Evolutionary conservation across 2,797 vertebrate genomes (phyloP).

Genomic region (Syndactyla subalaris): DNA sequence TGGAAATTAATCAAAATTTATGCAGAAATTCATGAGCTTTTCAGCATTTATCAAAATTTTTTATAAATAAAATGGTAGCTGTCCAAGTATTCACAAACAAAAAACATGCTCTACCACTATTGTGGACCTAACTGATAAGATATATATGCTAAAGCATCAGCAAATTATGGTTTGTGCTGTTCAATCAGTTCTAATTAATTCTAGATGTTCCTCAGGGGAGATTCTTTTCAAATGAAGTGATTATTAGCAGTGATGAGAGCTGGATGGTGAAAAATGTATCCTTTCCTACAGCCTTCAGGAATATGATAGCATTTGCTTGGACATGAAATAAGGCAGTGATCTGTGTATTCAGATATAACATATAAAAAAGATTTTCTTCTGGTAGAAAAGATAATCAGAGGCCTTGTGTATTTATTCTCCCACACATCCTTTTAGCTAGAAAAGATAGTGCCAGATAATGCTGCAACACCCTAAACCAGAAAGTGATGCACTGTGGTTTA

Average conservation of each 20-base stretch:
- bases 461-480: background rate
- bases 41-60: slow-evolving; percentile 15
- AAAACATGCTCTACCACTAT: background rate
- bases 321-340: background rate
- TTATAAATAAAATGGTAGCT: slow-evolving; percentile 4
- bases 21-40: background rate
- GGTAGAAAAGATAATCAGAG: background rate
- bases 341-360: background rate
- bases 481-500: background rate
- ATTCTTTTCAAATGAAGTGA: background rate
- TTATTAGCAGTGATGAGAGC: slow-evolving; percentile 14
- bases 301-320: background rate
- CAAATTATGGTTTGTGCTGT: background rate
- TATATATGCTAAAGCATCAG: slow-evolving; percentile 6
- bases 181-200: slow-evolving; percentile 54
- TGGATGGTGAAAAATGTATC: background rate
- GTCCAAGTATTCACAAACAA: slow-evolving; percentile 40
- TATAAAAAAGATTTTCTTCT: background rate
- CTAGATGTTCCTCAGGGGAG: slow-evolving; percentile 32
- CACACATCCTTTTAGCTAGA: background rate
- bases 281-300: background rate
- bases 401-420: background rate
- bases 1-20: slow-evolving; percentile 35
- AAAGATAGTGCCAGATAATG: background rate
- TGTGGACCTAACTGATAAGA: slow-evolving; percentile 1